phyloP scores from a whole-genome alignment of 2,797 vertebrate genomes.

The Phaenicophaeus curvirostris region DNA sequence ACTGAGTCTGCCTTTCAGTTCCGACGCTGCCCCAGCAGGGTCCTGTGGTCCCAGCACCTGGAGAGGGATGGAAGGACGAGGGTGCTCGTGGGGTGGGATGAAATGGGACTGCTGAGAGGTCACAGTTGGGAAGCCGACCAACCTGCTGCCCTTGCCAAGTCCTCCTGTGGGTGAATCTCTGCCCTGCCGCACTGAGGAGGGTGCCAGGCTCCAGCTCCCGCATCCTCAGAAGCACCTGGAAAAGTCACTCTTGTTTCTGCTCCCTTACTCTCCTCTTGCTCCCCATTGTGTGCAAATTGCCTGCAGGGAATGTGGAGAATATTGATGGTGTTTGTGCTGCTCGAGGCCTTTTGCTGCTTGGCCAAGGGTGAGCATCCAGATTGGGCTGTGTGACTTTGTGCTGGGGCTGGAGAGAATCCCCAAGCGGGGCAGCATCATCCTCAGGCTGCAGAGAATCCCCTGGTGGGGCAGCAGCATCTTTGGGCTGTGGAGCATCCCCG shows the following conservation, averaged over 20 bases:
- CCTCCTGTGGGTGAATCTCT: rapidly evolving
- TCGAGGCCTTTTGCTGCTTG: not conserved
- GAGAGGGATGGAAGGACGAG: rapidly evolving
- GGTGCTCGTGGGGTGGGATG: not conserved
- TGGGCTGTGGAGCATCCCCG: too few relatives aligned
- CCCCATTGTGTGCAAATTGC: too few relatives aligned
- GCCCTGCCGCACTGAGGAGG: not conserved
- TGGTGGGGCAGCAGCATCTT: too few relatives aligned
- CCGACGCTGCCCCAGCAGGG: rapidly evolving
- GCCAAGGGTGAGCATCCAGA: not conserved
- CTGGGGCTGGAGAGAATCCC: too few relatives aligned
- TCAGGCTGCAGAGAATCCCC: too few relatives aligned
- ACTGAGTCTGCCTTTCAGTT: not conserved
- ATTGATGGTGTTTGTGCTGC: rapidly evolving
- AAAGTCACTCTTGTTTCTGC: rapidly evolving
- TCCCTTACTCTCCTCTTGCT: not conserved
- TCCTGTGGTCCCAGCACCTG: rapidly evolving
- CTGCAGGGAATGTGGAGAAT: too few relatives aligned
- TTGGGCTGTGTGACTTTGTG: too few relatives aligned
- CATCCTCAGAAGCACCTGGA: not conserved
- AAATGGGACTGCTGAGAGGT: rapidly evolving
- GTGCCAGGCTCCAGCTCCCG: not conserved
- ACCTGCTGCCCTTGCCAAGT: not conserved
- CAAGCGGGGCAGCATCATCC: too few relatives aligned
- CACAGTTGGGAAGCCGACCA: not conserved